Evolutionary conservation across 2,797 vertebrate species (phyloP), one percentile per base, ranked within the genome.

Genomic region (Tympanoctomys barrerae): DNA sequence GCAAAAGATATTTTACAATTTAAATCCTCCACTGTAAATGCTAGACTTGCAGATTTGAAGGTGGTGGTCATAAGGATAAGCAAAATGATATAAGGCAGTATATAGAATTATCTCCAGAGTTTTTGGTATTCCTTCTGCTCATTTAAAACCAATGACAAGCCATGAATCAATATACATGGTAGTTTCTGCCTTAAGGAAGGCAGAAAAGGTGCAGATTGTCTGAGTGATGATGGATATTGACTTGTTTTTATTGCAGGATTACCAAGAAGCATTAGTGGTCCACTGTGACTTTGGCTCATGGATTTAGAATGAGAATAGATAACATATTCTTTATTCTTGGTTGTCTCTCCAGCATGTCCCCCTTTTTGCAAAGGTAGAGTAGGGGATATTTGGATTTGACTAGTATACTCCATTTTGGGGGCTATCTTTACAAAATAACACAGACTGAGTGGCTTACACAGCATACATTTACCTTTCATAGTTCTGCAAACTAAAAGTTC

Each of bases 11-110:
- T 36, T 93, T 26, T 4, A 39, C 28, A 80, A 39, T 73, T 68
- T 80, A 75, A 2, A 42, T 79, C n/a, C n/a, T 96, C 7, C 42
- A 61, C 42, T 66, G 5, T 78, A 71, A 68, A 49, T n/a, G 4
- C 59, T 83, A 28, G 36, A 52, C 79, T 75, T 96, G 42, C 36
- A 88, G 57, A 90, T 83, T 81, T 81, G 66, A 73, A 14, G n/a
- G 4, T 89, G 21, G 33, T 10, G 21, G n/a, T 92, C 33, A 68
- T 11, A 36, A n/a, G 64, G 70, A 46, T 26, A 79, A 79, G 16
- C 5, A 84, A 64, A 3, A n/a, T 68, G 42, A 59, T 89, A 19
- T 19, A 54, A 62, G 59, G 12, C 5, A 54, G 2, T 79, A 39
- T 54, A 33, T 46, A 92, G 22, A 87, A n/a, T 61, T 87, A 68